Evolutionary conservation across 2,888 invertebrate species (phyloP), one percentile per base, ranked within the genome.

Genomic region (Amphimallon solstitiale): DNA sequence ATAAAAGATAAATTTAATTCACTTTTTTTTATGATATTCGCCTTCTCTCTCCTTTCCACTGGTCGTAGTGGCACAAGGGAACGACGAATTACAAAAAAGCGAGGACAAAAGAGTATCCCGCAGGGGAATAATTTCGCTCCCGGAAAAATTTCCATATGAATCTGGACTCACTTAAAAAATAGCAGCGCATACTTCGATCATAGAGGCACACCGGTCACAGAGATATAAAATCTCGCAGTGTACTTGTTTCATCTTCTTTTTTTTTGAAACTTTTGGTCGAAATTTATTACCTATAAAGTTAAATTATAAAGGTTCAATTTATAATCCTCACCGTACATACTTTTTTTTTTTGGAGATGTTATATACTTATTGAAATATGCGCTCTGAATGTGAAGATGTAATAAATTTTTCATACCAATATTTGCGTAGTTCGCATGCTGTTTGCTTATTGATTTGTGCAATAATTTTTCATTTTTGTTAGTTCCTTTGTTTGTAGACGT

Each of bases 61-160:
- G n/a, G 29, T 29, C 29, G 29, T 9, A 29, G 29, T 9, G 29
- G n/a, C n/a, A 29, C 29, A 9, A 29, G 29, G 29, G 29, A n/a
- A 29, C 29, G 29, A 9, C 29, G 29, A 29, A 29, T 29, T 29
- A 29, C 5, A 29, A 29, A 7, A 9, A 29, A 9, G 5, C 29
- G 29, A 5, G n/a, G n/a, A n/a, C n/a, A n/a, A n/a, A n/a, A n/a
- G 6, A 29, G 29, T 29, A 29, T 29, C 29, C 29, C 29, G 45
- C 34, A 23, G 43, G 43, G 56, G 56, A 59, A 6, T 59, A 43
- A 43, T 43, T 59, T 59, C 23, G 34, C 3, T 29, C 19, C 43
- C 5, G 34, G 38, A 29, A 59, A 59, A 59, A 59, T 59, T 59
- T 59, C 56, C 56, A 59, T 59, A 59, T 59, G 56, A 59, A 59